phyloP scores from a whole-genome alignment of 2,888 invertebrate species.

The Bibio marci region DNA sequence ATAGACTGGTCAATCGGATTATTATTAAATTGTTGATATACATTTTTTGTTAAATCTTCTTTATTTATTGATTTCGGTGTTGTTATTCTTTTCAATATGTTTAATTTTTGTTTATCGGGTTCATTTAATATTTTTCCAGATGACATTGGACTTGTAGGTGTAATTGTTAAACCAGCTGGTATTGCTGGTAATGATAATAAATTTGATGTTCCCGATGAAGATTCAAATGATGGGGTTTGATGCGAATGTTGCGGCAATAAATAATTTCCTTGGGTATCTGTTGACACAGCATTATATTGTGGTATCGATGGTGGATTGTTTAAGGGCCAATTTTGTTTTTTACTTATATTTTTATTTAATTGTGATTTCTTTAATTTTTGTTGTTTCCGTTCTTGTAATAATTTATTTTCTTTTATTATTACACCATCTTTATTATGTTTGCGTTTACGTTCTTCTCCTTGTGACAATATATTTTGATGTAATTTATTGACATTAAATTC shows the following conservation, averaged over 20 bases:
- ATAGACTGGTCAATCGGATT: background rate
- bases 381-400: no score
- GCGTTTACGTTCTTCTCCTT: no score
- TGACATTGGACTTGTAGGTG: conserved; percentile 10
- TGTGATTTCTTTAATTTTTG: no score
- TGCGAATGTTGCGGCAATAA: background rate
- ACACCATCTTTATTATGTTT: no score
- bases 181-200: background rate
- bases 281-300: no score
- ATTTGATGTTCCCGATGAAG: background rate
- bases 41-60: conserved; percentile 20
- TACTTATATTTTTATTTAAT: no score
- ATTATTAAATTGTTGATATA: conserved; percentile 16
- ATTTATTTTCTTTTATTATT: no score
- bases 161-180: conserved; percentile 15
- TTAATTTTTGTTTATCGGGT: conserved; percentile 70
- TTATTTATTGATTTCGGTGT: conserved; percentile 50
- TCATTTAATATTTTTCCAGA: conserved; percentile 48
- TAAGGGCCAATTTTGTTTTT: no score
- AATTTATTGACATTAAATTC: no score
- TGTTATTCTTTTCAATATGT: conserved; percentile 76
- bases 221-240: background rate
- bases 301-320: no score
- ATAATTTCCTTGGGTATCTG: no score
- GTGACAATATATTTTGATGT: no score